Percentiles rank a stretch among this genome's conserved stretches.
Evolutionary conservation across 1,140 invertebrate genomes (phyloP).

Genomic region (Acyrthosiphon pisum): DNA sequence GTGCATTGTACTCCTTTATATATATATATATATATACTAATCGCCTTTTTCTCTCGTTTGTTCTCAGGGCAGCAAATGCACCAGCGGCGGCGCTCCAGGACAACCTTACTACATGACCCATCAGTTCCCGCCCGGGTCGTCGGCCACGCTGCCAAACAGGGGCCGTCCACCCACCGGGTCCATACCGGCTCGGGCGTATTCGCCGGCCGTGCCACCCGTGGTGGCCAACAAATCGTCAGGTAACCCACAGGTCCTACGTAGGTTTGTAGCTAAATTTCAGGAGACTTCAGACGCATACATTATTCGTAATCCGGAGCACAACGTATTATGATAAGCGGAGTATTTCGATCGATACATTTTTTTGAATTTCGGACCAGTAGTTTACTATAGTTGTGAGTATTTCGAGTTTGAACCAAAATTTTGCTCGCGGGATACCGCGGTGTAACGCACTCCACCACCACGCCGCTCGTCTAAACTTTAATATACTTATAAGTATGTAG

Average conservation of each 20-base stretch:
- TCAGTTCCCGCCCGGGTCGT: slow-evolving; percentile 63
- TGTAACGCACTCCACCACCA: neutral
- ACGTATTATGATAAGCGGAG: no score
- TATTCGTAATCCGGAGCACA: no score
- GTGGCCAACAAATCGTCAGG: slow-evolving; percentile 59
- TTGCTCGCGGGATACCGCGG: neutral
- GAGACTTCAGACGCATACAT: no score
- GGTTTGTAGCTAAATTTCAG: no score
- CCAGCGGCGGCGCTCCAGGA: slow-evolving; percentile 61
- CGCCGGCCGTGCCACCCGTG: slow-evolving; percentile 69
- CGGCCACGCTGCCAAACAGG: slow-evolving; percentile 70
- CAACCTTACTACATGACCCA: slow-evolving; percentile 68
- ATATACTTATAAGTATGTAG: no score
- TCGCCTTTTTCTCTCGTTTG: neutral
- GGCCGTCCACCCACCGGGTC: slow-evolving; percentile 63
- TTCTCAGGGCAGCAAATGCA: slow-evolving; percentile 65
- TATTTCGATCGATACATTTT: no score
- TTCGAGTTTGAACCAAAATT: neutral
- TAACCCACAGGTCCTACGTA: neutral
- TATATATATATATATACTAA: neutral
- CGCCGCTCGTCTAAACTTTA: neutral
- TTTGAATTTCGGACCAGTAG: no score
- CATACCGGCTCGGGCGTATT: slow-evolving; percentile 71
- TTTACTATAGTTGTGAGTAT: no score
- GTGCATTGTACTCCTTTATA: no score